Conservation (phyloP, 2,113 vertebrate genomes). For the Pandion haliaetus region DNA sequence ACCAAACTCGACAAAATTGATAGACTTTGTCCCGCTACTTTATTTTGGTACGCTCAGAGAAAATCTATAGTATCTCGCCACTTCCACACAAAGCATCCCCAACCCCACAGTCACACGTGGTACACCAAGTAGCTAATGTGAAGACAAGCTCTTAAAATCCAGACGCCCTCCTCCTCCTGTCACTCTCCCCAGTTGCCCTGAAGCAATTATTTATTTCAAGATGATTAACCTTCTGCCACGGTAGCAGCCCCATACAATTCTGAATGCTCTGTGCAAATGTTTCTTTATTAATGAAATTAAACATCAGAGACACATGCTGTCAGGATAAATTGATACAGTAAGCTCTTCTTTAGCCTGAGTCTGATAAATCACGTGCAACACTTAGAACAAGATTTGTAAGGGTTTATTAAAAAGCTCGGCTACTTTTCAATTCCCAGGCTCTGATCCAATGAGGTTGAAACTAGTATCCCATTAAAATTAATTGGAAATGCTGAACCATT, state of each 20-base stretch:
- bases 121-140: accelerated
- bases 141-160: background rate
- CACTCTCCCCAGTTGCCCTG: background rate
- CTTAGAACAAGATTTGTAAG: background rate
- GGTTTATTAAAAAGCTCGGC: conserved; percentile 3
- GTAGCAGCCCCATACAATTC: background rate
- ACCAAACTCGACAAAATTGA: accelerated
- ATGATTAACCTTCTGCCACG: background rate
- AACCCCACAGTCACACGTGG: accelerated
- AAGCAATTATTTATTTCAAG: background rate
- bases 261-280: background rate
- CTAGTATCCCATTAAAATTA: conserved; percentile 53
- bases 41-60: accelerated
- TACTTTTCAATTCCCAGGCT: conserved; percentile 14
- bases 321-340: background rate
- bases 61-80: accelerated
- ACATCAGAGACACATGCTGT: background rate
- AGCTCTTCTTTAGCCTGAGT: background rate
- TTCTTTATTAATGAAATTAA: background rate
- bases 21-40: accelerated
- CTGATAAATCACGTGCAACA: background rate
- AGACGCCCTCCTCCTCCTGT: background rate
- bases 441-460: conserved; percentile 33
- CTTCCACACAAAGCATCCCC: background rate
- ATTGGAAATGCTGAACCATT: conserved; percentile 58